These are phyloP conservation scores for Eledone cirrhosa DNA, from an alignment of 2,888 invertebrate species.

Conservation along the genomic window DNA sequence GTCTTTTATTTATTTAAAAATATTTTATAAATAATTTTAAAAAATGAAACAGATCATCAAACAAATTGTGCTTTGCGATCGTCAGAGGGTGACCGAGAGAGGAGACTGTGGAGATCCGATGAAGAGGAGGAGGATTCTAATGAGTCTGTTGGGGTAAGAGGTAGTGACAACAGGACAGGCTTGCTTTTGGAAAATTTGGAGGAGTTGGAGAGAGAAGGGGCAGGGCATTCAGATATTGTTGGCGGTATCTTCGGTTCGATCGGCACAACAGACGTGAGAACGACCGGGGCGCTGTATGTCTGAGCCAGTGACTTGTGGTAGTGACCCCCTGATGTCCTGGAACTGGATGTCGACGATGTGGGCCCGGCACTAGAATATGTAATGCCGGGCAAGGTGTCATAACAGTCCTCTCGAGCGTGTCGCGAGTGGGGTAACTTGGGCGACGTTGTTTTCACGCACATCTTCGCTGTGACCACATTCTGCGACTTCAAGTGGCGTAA, in stretches of 20 bases:
- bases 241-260: neutral
- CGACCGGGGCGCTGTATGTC: neutral
- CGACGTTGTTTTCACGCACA: conserved; percentile 21
- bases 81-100: conserved; percentile 4
- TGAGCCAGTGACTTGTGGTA: no score
- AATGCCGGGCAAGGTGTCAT: neutral
- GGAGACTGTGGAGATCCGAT: neutral
- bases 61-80: conserved; percentile 22
- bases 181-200: neutral
- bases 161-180: neutral
- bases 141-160: neutral
- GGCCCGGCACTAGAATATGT: neutral
- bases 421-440: neutral
- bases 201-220: neutral
- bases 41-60: neutral
- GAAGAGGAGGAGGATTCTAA: neutral
- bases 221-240: neutral
- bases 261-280: neutral
- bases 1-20: no score
- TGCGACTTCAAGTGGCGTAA: conserved; percentile 1
- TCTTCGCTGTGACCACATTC: conserved; percentile 13
- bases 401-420: neutral
- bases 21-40: no score
- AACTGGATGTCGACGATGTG: neutral
- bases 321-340: neutral